phyloP scores from a whole-genome alignment of 2,113 vertebrate species.

The Colossoma macropomum region DNA sequence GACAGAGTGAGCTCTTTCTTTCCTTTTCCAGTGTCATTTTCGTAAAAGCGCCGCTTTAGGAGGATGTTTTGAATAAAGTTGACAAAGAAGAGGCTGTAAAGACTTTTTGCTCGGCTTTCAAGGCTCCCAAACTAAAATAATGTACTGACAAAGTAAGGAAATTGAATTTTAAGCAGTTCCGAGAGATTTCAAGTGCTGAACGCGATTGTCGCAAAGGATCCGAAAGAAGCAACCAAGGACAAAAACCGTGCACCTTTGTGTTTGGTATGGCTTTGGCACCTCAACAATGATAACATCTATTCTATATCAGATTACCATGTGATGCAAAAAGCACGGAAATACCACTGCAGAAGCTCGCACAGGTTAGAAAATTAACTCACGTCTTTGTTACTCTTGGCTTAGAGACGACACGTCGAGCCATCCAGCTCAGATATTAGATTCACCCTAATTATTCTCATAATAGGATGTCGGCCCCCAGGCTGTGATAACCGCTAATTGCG shows the following conservation, averaged over 20 bases:
- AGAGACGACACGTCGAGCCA: neutral
- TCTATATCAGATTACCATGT: neutral
- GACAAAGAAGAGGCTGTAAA: neutral
- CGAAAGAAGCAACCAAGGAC: neutral
- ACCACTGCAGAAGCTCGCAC: neutral
- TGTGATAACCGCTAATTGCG: conserved; percentile 34
- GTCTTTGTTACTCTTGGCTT: neutral
- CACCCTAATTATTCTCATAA: conserved; percentile 16
- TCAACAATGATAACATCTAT: neutral
- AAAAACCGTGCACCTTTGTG: neutral
- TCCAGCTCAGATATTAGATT: conserved; percentile 29
- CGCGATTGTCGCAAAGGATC: neutral
- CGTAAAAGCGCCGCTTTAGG: neutral
- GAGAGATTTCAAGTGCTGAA: neutral
- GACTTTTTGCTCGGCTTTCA: conserved; percentile 3
- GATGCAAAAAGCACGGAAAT: neutral
- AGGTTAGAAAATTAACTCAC: neutral
- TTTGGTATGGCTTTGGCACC: too few species aligned
- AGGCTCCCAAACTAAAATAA: conserved; percentile 10
- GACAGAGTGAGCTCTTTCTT: neutral
- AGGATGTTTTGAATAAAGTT: conserved; percentile 25
- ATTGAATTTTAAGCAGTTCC: neutral
- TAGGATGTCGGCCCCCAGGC: neutral
- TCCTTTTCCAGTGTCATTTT: neutral
- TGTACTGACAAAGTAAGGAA: neutral